Conservation (phyloP, 1,140 invertebrate species). For the Bombyx mandarina region DNA sequence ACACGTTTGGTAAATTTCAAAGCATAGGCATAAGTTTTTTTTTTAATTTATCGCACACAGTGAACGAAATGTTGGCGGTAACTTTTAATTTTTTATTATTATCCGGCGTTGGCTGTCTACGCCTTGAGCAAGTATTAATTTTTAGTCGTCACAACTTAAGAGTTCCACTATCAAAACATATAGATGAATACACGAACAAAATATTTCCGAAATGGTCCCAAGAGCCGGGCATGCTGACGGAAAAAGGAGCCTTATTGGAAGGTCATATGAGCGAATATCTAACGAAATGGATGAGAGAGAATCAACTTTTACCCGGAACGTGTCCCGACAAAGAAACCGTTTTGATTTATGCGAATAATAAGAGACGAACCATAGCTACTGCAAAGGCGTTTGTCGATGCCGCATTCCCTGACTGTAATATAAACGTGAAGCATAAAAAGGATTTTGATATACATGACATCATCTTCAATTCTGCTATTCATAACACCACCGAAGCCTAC, state of each 20-base stretch:
- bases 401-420: constrained; percentile 39
- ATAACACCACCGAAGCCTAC: constrained; percentile 25
- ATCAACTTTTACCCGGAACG: constrained; percentile 24
- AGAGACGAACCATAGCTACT: constrained; percentile 35
- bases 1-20: no score
- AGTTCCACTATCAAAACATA: constrained; percentile 27
- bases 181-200: constrained; percentile 5
- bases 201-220: constrained; percentile 10
- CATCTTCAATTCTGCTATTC: constrained; percentile 39
- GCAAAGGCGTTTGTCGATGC: constrained; percentile 38
- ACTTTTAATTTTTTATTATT: no score
- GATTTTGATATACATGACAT: constrained; percentile 35
- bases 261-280: constrained; percentile 11
- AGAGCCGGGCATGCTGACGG: constrained; percentile 1
- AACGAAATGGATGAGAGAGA: constrained; percentile 10
- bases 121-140: constrained; percentile 43
- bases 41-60: no score
- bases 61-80: no score
- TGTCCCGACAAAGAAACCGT: constrained; percentile 31
- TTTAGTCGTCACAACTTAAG: constrained; percentile 53
- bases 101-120: constrained; percentile 6
- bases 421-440: constrained; percentile 22
- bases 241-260: constrained; percentile 10
- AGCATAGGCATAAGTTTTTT: no score
- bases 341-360: constrained; percentile 41